These are phyloP conservation scores for Sinocyclocheilus rhinocerous DNA, from an alignment of 2,113 vertebrate species.

Conservation along the genomic window DNA sequence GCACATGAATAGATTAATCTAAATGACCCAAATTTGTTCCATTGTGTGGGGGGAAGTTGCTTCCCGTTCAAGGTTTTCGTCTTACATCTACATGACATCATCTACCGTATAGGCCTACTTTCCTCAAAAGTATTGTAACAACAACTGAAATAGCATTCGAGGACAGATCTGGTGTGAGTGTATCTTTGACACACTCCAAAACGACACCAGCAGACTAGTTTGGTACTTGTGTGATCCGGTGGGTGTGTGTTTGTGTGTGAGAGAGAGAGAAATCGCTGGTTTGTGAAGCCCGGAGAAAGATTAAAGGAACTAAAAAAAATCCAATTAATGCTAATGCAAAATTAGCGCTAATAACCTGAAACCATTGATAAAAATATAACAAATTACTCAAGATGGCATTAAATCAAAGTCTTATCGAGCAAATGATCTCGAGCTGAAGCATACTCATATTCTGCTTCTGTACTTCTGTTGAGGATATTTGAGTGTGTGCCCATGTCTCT, in stretches of 20 bases:
- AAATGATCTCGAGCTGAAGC: slow-evolving; percentile 23
- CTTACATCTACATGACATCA: not conserved
- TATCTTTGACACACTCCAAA: not conserved
- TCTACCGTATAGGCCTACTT: not conserved
- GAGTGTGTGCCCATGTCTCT: not conserved
- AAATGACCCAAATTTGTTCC: slow-evolving; percentile 51
- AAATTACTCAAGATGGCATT: slow-evolving; percentile 46
- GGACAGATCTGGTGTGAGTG: not conserved
- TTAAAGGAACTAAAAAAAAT: not conserved
- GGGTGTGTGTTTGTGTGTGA: too few species aligned
- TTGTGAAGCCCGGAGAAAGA: slow-evolving; percentile 20
- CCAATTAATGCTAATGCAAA: slow-evolving; percentile 16
- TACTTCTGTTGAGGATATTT: not conserved
- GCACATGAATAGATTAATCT: slow-evolving; percentile 48
- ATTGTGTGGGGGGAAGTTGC: slow-evolving; percentile 17
- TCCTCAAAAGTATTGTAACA: not conserved
- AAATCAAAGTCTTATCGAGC: slow-evolving; percentile 40
- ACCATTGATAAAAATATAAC: slow-evolving; percentile 18
- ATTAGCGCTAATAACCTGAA: slow-evolving; percentile 44
- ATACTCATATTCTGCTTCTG: not conserved
- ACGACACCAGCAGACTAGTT: not conserved
- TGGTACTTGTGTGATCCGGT: not conserved
- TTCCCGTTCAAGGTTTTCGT: slow-evolving; percentile 40
- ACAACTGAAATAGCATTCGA: not conserved
- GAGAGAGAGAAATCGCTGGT: not conserved